phyloP scores from a whole-genome alignment of 2,888 invertebrate genomes.

The Helicoverpa assulta region DNA sequence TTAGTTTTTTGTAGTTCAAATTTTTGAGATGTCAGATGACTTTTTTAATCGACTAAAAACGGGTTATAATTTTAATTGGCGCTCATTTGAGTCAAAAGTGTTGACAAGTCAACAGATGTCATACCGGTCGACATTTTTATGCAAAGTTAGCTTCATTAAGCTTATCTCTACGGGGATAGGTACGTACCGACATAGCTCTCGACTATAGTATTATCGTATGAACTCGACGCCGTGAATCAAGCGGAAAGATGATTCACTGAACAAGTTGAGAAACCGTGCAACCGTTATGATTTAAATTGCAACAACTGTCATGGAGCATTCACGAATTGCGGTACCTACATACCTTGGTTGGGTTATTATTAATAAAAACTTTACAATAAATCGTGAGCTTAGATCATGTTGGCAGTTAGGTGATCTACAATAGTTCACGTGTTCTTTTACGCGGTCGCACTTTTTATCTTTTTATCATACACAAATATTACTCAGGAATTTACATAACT shows the following conservation, averaged over 20 bases:
- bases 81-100: constrained; percentile 46
- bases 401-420: background rate
- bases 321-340: constrained; percentile 83
- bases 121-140: constrained; percentile 60
- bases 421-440: background rate
- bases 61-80: constrained; percentile 29
- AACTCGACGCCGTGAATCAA: constrained; percentile 76
- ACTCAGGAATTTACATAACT: background rate
- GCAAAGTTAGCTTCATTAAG: constrained; percentile 55
- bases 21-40: constrained; percentile 29
- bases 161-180: constrained; percentile 60
- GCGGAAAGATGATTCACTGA: constrained; percentile 87
- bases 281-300: constrained; percentile 89
- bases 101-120: constrained; percentile 53
- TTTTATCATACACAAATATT: background rate
- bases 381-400: constrained; percentile 20
- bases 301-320: constrained; percentile 82
- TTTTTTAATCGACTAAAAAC: constrained; percentile 13
- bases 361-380: constrained; percentile 46
- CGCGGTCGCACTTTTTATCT: background rate
- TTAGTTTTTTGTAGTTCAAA: constrained; percentile 6
- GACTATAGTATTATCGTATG: constrained; percentile 57
- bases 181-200: constrained; percentile 25
- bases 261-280: constrained; percentile 78
- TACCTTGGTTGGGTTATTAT: constrained; percentile 71